Evolutionary conservation across 2,888 invertebrate genomes (phyloP), one percentile per base, ranked within the genome.

Genomic region (Rhodophaea formosa): DNA sequence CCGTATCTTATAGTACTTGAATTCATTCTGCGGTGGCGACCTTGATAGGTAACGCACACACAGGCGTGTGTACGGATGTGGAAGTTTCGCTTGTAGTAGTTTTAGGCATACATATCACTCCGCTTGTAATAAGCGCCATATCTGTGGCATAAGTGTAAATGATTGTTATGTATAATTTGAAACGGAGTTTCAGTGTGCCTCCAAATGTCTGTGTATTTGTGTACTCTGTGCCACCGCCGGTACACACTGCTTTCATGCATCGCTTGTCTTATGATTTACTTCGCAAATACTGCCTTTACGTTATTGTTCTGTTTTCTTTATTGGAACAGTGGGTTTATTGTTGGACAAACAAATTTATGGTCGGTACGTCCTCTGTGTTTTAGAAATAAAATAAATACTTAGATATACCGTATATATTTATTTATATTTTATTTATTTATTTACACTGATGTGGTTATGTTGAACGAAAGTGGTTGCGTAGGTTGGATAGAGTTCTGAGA

Each of bases 191-290:
- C 35, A 10, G 23, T 23, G 23, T 23, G 2, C 5, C 23, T 23
- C 30, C 14, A 47, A 45, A 15, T 1, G 17, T 67, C 59, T 68
- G 42, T 47, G 0, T 29, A 6, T 10, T 57, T 32, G 0, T 16
- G 49, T 74, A 66, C 17, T 79, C 78, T 79, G 52, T 75, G 74
- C 46, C 39, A 16, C 32, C 58, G 65, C 65, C 57, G 56, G 59
- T 59, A 60, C 58, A 66, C 69, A 68, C 73, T 73, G 74, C 73
- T 82, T 82, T 80, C 77, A 82, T 77, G 83, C 81, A 70, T 75
- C 76, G 80, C 75, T 75, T 71, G 74, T 69, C 75, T 74, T 75
- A 77, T 82, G 82, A 82, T 84, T 82, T 80, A 82, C 76, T 78
- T 75, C 70, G 72, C 71, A 80, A 79, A 79, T 72, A 76, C 70